Evolutionary conservation across 2,797 vertebrate genomes (phyloP).

Genomic region (Sciurus carolinensis): DNA sequence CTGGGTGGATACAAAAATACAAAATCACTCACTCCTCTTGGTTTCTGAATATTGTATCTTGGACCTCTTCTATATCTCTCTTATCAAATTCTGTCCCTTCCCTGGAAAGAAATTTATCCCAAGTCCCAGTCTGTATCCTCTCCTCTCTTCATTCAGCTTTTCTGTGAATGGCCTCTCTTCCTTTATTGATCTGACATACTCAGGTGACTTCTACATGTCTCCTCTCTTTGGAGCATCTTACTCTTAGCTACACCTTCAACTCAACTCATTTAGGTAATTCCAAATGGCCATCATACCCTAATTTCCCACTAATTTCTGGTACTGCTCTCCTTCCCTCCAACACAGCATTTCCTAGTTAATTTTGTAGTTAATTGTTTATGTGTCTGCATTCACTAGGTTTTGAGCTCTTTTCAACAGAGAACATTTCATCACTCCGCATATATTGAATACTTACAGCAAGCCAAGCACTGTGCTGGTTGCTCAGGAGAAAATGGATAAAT

Average conservation of each 20-base stretch:
- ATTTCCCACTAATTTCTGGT: not conserved
- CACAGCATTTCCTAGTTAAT: slow-evolving; percentile 2
- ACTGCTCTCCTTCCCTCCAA: not conserved
- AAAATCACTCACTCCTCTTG: not conserved
- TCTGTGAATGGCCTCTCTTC: not conserved
- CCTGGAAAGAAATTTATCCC: not conserved
- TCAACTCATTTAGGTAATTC: not conserved
- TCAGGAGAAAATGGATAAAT: not conserved
- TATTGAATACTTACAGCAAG: not conserved
- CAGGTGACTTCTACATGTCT: not conserved
- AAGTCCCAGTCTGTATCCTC: not conserved
- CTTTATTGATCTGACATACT: not conserved
- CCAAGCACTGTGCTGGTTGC: not conserved
- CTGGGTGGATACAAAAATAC: slow-evolving; percentile 5
- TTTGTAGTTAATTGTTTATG: slow-evolving; percentile 1
- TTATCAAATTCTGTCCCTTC: not conserved
- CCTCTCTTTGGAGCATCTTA: not conserved
- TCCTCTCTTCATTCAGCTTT: not conserved
- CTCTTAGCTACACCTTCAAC: not conserved
- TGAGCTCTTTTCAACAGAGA: not conserved
- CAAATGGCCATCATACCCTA: not conserved
- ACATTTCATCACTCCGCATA: not conserved
- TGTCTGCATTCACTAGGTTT: not conserved
- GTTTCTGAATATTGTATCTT: slow-evolving; percentile 16
- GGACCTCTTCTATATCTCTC: not conserved